Evolutionary conservation across 1,140 invertebrate species (phyloP).

Genomic region (Trichonephila clavipes): DNA sequence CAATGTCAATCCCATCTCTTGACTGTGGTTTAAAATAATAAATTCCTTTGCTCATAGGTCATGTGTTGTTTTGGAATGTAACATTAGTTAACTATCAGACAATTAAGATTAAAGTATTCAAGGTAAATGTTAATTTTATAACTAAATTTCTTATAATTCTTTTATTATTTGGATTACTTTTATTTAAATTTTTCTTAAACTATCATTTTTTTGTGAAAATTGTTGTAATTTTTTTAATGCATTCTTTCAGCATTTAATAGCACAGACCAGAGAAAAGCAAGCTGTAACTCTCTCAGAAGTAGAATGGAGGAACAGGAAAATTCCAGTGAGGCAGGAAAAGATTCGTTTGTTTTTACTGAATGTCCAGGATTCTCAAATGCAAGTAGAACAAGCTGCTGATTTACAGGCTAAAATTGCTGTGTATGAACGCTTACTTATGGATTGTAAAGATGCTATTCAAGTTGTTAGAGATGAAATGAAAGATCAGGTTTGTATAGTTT

Average conservation of each 20-base stretch:
- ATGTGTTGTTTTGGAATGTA: too few species aligned
- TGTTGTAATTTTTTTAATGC: not conserved
- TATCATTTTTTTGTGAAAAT: too few species aligned
- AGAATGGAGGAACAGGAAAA: conserved; percentile 90
- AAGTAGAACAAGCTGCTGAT: conserved; percentile 85
- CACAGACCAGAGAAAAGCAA: conserved; percentile 91
- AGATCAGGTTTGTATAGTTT: conserved; percentile 83
- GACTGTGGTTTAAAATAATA: too few species aligned
- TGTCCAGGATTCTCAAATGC: conserved; percentile 88
- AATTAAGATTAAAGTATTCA: too few species aligned
- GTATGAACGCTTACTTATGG: conserved; percentile 94
- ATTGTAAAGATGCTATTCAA: conserved; percentile 96
- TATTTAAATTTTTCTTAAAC: too few species aligned
- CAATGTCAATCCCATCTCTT: too few species aligned
- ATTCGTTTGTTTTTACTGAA: conserved; percentile 89
- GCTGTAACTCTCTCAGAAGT: conserved; percentile 90
- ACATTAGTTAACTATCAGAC: too few species aligned
- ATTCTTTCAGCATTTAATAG: conserved; percentile 86
- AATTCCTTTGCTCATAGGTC: too few species aligned
- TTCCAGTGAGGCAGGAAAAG: conserved; percentile 91
- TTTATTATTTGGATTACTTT: too few species aligned
- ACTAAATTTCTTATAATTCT: too few species aligned
- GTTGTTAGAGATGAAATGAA: conserved; percentile 91
- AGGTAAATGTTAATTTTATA: too few species aligned
- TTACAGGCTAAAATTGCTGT: conserved; percentile 88